Conservation (phyloP, 2,888 invertebrate genomes). For the Brassicogethes aeneus region DNA sequence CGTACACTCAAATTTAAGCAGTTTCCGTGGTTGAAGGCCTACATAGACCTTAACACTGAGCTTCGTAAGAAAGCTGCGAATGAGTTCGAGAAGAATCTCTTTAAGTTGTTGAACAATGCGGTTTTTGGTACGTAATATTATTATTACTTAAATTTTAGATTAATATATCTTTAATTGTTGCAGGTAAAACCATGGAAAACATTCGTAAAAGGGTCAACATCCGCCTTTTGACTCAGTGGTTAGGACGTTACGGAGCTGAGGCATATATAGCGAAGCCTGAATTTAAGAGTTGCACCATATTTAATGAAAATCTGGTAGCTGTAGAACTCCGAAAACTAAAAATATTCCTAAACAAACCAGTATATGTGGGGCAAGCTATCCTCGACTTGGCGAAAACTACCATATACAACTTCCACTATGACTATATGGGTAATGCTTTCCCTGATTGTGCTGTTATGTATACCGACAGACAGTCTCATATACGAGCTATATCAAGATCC, state of each 20-base stretch:
- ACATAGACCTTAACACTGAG: conserved; percentile 34
- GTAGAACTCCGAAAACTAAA: background rate
- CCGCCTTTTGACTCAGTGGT: background rate
- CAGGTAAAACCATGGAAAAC: too few species aligned
- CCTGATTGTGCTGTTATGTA: too few species aligned
- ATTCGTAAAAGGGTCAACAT: background rate
- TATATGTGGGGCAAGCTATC: background rate
- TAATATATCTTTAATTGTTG: too few species aligned
- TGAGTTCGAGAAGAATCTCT: conserved; percentile 15
- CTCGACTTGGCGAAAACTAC: too few species aligned
- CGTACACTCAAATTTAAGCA: conserved; percentile 32
- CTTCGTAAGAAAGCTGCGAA: conserved; percentile 15
- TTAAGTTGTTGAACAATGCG: background rate
- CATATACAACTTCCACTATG: too few species aligned
- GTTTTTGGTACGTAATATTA: too few species aligned
- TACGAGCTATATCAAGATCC: conserved; percentile 9
- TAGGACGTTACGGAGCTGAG: background rate
- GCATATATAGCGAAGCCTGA: background rate
- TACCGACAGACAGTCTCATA: too few species aligned
- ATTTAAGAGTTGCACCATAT: background rate
- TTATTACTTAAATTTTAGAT: too few species aligned
- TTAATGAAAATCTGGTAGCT: background rate
- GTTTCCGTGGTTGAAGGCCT: conserved; percentile 30
- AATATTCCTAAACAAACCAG: background rate
- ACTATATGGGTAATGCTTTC: too few species aligned